Base-by-base conservation (phyloP, 2,113 vertebrate genomes). In the Scomber colias region DNA sequence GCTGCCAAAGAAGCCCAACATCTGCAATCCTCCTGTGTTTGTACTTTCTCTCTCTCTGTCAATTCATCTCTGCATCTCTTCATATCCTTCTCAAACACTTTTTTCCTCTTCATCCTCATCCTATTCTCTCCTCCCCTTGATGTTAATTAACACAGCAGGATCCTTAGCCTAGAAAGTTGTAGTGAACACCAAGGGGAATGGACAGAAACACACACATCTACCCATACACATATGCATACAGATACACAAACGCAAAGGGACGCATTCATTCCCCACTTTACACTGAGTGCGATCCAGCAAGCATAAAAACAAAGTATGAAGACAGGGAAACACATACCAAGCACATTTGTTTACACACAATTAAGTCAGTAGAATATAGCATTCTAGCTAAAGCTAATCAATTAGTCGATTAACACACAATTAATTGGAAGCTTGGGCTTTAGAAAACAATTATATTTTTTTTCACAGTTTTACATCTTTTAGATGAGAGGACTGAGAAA, bases 121-220 rank as follows among this genome's bases (percentile, higher is more conserved):
- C 27, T 21, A 46, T 75, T 64, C 14, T 66, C 56, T 74, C 12
- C 17, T 71, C 1, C 55, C 50, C 59, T 83, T 59, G 71, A 81
- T 88, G 56, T 70, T 84, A 86, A 87, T 90, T 85, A 85, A 66
- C 54, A 72, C 64, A 68, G 46, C 63, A 62, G 66, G 75, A 78
- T 63, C 57, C 31, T 69, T 57, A 69, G 35, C 31, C 66, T 54
- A 69, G 35, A 56, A 70, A 74, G 49, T 59, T 21, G 44, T 71
- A 82, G 90, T 78, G 79, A 85, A 83, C 44, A 77, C 57, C 69
- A 54, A 16, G 50, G 63, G 68, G 30, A 63, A 57, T 66, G 15
- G 14, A 55, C 67, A 54, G 50, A 61, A 27, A 55, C 21, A 10
- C 17, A 27, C 55, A 27, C 55, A 75, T 54, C 24, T n/a, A 61